Evolutionary conservation across 2,888 invertebrate genomes (phyloP), one percentile per base, ranked within the genome.

Genomic region (Ormyrus labotus): DNA sequence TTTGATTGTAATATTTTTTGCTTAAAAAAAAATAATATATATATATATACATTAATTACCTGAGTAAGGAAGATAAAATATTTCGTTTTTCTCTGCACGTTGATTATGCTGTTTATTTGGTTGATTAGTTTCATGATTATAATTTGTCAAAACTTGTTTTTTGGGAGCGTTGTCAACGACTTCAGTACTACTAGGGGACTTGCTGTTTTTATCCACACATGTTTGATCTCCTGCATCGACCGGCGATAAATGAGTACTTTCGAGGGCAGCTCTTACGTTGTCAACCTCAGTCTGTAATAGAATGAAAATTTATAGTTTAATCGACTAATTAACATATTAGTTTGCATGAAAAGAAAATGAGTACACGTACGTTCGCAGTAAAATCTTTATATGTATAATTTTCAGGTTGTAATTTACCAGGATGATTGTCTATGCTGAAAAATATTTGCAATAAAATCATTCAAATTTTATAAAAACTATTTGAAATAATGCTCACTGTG

Each of bases 171-270:
- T 67, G 2, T 79, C 79, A 55, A 68, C 64, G 48, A 1, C 10
- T 57, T 82, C 76, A 50, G 4, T 57, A 61, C 51, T 71, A 68
- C 9, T 7, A 64, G 63, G 6, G 60, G 60, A 64, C 61, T 78
- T 78, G 47, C 48, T 69, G 55, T 75, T 78, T 65, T 76, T 78
- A n/a, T 82, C 80, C 60, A 13, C 51, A 19, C 34, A 10, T 10
- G 51, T 48, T 45, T 78, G 76, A 9, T 82, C 78, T 10, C 61
- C 69, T 4, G 63, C 47, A 47, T 82, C 78, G 5, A 60, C 65
- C n/a, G 78, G 53, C 53, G 80, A 69, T 51, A 81, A 19, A n/a
- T 81, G 84, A 53, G 84, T 74, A 69, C 83, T 86, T 45, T 87
- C 86, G 34, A 85, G 80, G 11, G 81, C 68, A 57, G 84, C 78